Evolutionary conservation across 2,797 vertebrate genomes (phyloP).

Genomic region (Macropodus opercularis): DNA sequence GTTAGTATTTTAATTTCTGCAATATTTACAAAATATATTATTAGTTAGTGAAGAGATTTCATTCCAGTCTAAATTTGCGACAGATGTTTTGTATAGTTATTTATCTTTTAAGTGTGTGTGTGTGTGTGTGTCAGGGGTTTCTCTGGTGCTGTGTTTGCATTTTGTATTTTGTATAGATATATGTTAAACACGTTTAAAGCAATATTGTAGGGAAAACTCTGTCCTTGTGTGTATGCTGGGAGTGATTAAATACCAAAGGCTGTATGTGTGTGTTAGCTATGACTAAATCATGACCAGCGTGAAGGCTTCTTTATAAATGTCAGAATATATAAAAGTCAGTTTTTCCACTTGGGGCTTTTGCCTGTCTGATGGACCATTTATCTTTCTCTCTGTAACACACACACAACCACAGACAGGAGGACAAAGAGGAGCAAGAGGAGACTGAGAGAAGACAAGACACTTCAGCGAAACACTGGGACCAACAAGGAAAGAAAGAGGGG

Average conservation of each 20-base stretch:
- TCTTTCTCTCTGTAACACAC: conserved; percentile 23
- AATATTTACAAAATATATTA: too few species aligned
- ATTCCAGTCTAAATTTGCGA: too few species aligned
- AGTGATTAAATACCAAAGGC: conserved; percentile 19
- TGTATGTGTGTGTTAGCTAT: conserved; percentile 17
- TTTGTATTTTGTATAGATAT: not conserved
- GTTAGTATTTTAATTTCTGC: too few species aligned
- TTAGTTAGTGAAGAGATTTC: too few species aligned
- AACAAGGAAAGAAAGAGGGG: too few species aligned
- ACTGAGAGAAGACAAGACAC: too few species aligned
- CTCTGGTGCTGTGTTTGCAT: not conserved
- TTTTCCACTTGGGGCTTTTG: conserved; percentile 40
- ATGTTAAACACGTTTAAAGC: not conserved
- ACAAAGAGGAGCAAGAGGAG: too few species aligned
- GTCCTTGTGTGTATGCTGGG: conserved; percentile 3
- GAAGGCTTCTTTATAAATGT: conserved; percentile 60
- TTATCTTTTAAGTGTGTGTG: too few species aligned
- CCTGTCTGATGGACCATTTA: conserved; percentile 45
- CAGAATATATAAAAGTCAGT: conserved; percentile 53
- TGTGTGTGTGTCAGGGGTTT: too few species aligned
- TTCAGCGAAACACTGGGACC: not conserved
- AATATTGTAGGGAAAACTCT: not conserved
- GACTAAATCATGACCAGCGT: conserved; percentile 51
- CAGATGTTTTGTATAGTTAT: too few species aligned
- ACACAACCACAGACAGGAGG: too few species aligned